Base-by-base conservation (phyloP, 2,888 invertebrate genomes). In the Callyntrura sp. region DNA sequence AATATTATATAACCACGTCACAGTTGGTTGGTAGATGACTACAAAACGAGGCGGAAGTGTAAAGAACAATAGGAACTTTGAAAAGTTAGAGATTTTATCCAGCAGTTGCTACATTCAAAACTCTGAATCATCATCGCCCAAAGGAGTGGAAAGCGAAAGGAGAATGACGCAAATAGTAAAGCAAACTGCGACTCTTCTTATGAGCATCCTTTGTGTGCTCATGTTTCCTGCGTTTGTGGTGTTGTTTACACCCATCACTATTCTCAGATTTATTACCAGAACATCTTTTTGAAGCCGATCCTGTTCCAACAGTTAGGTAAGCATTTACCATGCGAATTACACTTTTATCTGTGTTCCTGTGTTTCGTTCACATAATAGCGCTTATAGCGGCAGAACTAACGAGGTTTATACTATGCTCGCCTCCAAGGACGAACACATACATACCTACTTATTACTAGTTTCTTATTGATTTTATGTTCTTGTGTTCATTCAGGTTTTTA, bases 211-310 rank as follows among this genome's bases (percentile, higher is more conserved):
- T 28, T 90, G 90, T 28, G 85, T 90, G 20, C 60, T 91, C 68
- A 76, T 90, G 68, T 91, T 91, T 23, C 91, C 91, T 0, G 90
- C 90, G 3, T 91, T 91, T 62, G 90, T 91, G 11, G 85, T 91
- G 9, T 73, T 91, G 12, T 81, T 85, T 25, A 88, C 91, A 17
- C 91, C 91, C 0, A 91, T 91, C 17, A 91, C 88, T 6, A 57
- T 90, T 28, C 23, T 91, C 23, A 60, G 91, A 28, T 90, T 91
- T 55, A 85, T 90, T 20, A 88, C 90, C 8, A 88, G 85, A 51
- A 88, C 88, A 35, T 88, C 88, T 9, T 88, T 88, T 62, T 88
- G 60, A 88, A 79, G 43, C 0, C 43, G 17, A 82, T 2, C 1
- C 9, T 62, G 43, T 11, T 17, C 1, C 4, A 9, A 43, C 35